phyloP scores from a whole-genome alignment of 2,888 invertebrate genomes.

The Stenurella melanura region DNA sequence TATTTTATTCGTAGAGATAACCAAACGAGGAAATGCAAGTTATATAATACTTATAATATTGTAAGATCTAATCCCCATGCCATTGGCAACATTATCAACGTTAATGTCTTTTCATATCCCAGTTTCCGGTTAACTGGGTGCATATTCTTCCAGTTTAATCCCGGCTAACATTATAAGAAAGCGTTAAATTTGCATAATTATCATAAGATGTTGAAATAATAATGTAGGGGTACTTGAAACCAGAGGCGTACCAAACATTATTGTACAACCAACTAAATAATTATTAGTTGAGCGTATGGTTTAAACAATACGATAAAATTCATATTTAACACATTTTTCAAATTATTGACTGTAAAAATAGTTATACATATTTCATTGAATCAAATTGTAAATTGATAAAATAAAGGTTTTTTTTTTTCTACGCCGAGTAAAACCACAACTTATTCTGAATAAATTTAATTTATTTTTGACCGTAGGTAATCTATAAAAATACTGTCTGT shows the following conservation, averaged over 20 bases:
- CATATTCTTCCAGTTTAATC: slow-evolving; percentile 57
- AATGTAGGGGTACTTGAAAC: slow-evolving; percentile 7
- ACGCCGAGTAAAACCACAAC: too few relatives aligned
- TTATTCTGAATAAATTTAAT: too few relatives aligned
- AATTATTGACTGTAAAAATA: too few relatives aligned
- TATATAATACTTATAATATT: slow-evolving; percentile 29
- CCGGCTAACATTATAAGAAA: slow-evolving; percentile 53
- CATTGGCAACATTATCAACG: slow-evolving; percentile 45
- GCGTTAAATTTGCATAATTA: slow-evolving; percentile 60
- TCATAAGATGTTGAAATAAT: slow-evolving; percentile 58
- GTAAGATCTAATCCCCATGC: slow-evolving; percentile 34
- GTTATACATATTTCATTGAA: too few relatives aligned
- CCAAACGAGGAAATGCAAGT: slow-evolving; percentile 20
- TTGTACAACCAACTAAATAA: background rate
- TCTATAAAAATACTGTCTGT: too few relatives aligned
- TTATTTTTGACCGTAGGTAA: too few relatives aligned
- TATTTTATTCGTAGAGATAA: background rate
- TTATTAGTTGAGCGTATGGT: background rate
- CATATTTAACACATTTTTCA: too few relatives aligned
- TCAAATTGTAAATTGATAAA: too few relatives aligned
- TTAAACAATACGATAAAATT: too few relatives aligned
- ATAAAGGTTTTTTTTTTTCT: too few relatives aligned
- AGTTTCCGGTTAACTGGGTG: slow-evolving; percentile 57
- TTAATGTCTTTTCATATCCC: slow-evolving; percentile 49
- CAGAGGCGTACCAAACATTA: background rate